Evolutionary conservation across 2,113 vertebrate species (phyloP).

Genomic region (Ondatra zibethicus): DNA sequence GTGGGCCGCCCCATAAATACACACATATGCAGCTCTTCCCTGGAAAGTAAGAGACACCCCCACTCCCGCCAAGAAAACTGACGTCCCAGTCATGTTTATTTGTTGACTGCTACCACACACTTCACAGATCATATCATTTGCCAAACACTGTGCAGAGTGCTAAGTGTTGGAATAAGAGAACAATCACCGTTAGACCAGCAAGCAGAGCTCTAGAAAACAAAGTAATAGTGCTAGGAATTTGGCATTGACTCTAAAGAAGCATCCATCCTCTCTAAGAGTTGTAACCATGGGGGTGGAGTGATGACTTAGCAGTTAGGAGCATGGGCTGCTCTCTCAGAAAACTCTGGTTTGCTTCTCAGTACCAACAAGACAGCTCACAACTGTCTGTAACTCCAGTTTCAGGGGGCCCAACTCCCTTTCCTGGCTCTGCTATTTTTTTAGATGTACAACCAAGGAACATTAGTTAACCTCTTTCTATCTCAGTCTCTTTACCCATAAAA

Average conservation of each 20-base stretch:
- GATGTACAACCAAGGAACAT: background rate
- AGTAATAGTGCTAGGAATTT: background rate
- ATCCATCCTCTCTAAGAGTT: background rate
- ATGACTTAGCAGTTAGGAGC: background rate
- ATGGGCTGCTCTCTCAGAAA: background rate
- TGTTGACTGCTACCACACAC: background rate
- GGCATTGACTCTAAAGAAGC: background rate
- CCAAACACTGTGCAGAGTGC: background rate
- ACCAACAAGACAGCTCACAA: background rate
- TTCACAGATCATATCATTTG: background rate
- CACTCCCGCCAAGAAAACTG: background rate
- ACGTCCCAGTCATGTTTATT: background rate
- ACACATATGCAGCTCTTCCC: background rate
- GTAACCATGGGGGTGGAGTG: background rate
- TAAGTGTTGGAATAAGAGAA: background rate
- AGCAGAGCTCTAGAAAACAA: background rate
- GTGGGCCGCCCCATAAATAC: background rate
- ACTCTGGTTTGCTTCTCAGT: background rate
- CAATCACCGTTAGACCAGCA: background rate
- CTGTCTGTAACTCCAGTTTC: background rate
- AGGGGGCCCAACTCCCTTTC: background rate
- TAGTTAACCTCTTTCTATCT: background rate
- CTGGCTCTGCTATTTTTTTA: background rate
- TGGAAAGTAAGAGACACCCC: background rate
- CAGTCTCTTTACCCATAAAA: background rate